These are phyloP conservation scores for Alfaro cultratus DNA, from an alignment of 2,797 vertebrate genomes.

Conservation along the genomic window DNA sequence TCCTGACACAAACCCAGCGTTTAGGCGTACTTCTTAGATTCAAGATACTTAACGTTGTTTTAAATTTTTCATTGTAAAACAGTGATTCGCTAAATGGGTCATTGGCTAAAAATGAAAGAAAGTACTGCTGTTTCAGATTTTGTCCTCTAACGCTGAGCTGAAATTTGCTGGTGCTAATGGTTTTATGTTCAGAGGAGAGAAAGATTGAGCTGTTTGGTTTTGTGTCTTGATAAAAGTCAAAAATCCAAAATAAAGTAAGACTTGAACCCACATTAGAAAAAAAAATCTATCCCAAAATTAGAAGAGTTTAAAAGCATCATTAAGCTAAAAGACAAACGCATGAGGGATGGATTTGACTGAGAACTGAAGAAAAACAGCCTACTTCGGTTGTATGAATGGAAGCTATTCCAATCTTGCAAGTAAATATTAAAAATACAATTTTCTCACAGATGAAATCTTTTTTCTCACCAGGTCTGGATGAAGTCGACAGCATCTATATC, in stretches of 20 bases:
- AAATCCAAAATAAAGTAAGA: not conserved
- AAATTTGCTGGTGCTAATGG: not conserved
- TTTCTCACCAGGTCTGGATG: slow-evolving; percentile 83
- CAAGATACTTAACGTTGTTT: not conserved
- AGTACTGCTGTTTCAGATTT: not conserved
- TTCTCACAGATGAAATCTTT: not conserved
- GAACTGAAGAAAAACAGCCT: not conserved
- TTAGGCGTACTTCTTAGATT: not conserved
- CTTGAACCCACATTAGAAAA: not conserved
- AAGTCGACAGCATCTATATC: slow-evolving; percentile 91
- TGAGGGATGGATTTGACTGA: too few relatives aligned
- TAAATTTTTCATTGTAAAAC: not conserved
- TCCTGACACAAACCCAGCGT: not conserved
- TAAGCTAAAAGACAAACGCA: not conserved
- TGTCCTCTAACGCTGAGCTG: not conserved
- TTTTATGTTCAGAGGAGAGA: not conserved
- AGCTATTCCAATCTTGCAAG: not conserved
- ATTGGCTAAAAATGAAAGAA: not conserved
- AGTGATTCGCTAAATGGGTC: too few relatives aligned
- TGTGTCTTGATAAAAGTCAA: not conserved
- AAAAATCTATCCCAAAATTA: not conserved
- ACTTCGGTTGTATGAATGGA: not conserved
- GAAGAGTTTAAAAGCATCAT: not conserved
- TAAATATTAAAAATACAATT: not conserved
- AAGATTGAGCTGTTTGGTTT: not conserved